phyloP scores from a whole-genome alignment of 1,140 invertebrate genomes.

The Mycetomoellerius zeteki region DNA sequence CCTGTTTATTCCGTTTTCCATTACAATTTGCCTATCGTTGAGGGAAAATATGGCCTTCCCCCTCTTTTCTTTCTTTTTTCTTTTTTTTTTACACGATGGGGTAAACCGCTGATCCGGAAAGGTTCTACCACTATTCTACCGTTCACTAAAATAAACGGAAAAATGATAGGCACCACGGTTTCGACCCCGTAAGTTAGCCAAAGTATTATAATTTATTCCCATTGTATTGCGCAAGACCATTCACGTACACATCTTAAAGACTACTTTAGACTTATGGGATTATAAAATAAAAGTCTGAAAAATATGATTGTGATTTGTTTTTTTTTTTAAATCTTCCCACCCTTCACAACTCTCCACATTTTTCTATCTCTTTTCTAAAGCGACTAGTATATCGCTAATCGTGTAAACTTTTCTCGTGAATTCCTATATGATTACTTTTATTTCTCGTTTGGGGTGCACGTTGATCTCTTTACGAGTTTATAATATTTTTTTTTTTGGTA shows the following conservation, averaged over 20 bases:
- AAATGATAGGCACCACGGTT: conserved; percentile 76
- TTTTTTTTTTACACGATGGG: conserved; percentile 71
- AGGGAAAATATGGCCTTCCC: conserved; percentile 70
- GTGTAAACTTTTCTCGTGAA: conserved; percentile 10
- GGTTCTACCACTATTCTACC: conserved; percentile 64
- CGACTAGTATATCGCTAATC: background rate
- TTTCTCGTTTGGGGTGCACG: background rate
- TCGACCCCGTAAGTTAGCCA: conserved; percentile 84
- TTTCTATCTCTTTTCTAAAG: no score
- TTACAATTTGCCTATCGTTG: conserved; percentile 69
- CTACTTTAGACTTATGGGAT: conserved; percentile 87
- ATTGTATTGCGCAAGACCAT: conserved; percentile 86
- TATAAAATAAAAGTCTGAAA: conserved; percentile 87
- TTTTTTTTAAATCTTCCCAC: background rate
- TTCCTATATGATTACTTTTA: no score
- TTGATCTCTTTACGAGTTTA: background rate
- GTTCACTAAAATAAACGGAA: conserved; percentile 77
- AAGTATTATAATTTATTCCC: conserved; percentile 88
- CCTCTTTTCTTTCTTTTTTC: conserved; percentile 42
- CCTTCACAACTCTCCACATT: background rate
- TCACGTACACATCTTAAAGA: conserved; percentile 85
- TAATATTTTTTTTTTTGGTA: background rate
- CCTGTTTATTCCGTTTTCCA: conserved; percentile 55
- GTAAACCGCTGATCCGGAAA: conserved; percentile 72
- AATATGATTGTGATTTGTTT: conserved; percentile 76